Conservation (phyloP, 2,888 invertebrate genomes). For the Lumbricus terrestris region DNA sequence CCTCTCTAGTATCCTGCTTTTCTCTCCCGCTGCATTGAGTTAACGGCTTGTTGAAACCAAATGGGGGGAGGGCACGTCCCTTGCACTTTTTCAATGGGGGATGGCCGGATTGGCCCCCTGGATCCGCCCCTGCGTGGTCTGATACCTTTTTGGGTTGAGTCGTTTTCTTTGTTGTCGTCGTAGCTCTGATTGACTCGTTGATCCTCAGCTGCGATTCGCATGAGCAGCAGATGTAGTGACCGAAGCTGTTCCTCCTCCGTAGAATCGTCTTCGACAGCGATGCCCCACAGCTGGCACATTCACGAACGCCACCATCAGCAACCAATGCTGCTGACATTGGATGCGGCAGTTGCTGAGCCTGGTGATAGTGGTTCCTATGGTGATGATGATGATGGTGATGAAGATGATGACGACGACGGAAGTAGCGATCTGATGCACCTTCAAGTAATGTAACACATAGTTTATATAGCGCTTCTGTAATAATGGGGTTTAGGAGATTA, state of each 20-base stretch:
- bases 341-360: neutral
- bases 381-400: neutral
- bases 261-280: neutral
- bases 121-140: no score
- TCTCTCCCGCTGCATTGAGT: no score
- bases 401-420: slow-evolving; percentile 3
- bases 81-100: no score
- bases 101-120: no score
- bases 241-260: neutral
- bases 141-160: neutral
- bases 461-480: neutral
- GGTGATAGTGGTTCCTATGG: neutral
- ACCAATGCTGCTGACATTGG: neutral
- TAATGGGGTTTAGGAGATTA: no score
- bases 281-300: neutral
- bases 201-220: neutral
- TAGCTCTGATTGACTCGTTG: neutral
- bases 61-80: no score
- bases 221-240: neutral
- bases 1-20: no score
- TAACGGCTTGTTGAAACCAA: no score
- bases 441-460: neutral
- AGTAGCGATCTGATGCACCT: neutral
- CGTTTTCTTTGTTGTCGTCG: neutral
- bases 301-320: neutral